phyloP scores from a whole-genome alignment of 2,113 vertebrate species.

The Chionis minor region DNA sequence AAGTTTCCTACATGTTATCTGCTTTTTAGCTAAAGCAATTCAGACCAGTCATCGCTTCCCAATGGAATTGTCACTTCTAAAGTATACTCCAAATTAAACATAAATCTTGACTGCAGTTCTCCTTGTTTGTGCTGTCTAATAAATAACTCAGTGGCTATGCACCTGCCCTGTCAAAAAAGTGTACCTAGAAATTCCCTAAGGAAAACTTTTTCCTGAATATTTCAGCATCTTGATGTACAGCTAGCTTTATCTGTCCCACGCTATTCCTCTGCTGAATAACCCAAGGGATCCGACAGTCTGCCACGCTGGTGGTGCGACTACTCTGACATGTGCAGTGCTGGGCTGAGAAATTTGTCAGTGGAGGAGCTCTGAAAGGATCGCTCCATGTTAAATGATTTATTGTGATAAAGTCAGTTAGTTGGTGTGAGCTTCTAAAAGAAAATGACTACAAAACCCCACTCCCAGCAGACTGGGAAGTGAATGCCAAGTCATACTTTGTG shows the following conservation, averaged over 20 bases:
- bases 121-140: slow-evolving; percentile 19
- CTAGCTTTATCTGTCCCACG: neutral
- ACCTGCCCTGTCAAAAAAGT: slow-evolving; percentile 25
- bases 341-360: neutral
- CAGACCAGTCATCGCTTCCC: neutral
- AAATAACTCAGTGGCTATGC: slow-evolving; percentile 33
- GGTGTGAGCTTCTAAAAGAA: neutral
- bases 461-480: neutral
- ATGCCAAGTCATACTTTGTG: neutral
- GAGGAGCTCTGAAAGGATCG: neutral
- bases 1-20: neutral
- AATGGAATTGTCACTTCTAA: neutral
- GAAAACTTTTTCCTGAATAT: slow-evolving; percentile 46
- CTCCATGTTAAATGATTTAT: neutral
- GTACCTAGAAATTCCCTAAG: neutral
- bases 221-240: slow-evolving; percentile 20
- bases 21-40: neutral
- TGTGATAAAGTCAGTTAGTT: neutral
- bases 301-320: neutral
- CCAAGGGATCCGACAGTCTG: neutral
- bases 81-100: slow-evolving; percentile 14
- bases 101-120: neutral
- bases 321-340: neutral
- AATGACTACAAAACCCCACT: neutral
- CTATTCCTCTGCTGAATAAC: neutral